Evolutionary conservation across 2,113 vertebrate genomes (phyloP).

Genomic region (Hemiscyllium ocellatum): DNA sequence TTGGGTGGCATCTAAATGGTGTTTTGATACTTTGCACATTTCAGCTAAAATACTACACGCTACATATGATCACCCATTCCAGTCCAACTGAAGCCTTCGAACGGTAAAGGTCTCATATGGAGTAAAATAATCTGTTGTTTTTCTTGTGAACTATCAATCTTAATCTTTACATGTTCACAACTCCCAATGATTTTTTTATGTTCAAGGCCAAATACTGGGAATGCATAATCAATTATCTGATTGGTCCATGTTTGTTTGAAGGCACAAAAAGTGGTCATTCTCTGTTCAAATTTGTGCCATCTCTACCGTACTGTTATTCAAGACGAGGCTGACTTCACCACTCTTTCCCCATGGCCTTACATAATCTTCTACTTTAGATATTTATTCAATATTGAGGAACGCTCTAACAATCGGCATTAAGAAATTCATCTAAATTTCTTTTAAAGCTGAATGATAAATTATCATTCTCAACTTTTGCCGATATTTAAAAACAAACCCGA

Average conservation of each 20-base stretch:
- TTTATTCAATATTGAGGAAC: background rate
- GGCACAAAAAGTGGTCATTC: background rate
- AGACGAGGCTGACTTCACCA: background rate
- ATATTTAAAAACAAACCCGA: background rate
- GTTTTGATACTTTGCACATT: background rate
- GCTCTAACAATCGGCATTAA: background rate
- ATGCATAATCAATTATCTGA: background rate
- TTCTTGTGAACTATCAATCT: background rate
- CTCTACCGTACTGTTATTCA: background rate
- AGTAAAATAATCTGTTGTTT: background rate
- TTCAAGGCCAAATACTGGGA: background rate
- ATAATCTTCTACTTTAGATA: background rate
- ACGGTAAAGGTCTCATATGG: background rate
- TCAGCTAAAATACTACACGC: background rate
- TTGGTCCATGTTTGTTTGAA: background rate
- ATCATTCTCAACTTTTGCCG: background rate
- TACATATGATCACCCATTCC: background rate
- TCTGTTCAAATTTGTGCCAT: background rate
- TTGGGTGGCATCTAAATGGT: background rate
- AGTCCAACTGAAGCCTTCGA: no score
- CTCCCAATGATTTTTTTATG: background rate
- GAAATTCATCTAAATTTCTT: background rate
- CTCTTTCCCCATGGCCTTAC: background rate
- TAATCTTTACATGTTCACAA: background rate
- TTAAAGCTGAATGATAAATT: background rate